Conservation (phyloP, 92 coral and sea anemone genomes). For the Anthopleura xanthogrammica region DNA sequence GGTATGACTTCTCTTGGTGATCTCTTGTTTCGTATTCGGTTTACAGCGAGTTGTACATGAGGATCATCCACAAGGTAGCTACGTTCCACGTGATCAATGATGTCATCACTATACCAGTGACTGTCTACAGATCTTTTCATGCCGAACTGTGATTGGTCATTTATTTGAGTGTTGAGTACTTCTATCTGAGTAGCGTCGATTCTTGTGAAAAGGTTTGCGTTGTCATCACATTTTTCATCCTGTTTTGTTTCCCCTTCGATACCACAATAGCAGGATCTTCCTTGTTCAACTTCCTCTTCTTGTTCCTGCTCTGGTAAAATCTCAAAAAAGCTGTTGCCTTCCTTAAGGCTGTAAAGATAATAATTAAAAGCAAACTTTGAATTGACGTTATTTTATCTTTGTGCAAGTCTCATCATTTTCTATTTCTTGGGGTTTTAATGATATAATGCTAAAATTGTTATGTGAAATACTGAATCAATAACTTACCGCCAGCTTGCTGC, state of each 20-base stretch:
- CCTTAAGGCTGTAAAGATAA: not conserved
- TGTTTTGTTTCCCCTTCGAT: slow-evolving; percentile 3
- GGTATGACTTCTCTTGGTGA: slow-evolving; percentile 27
- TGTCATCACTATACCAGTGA: slow-evolving; percentile 54
- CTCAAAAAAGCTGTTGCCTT: not conserved
- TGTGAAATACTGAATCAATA: too few species aligned
- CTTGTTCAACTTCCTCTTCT: too few species aligned
- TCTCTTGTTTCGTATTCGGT: slow-evolving; percentile 43
- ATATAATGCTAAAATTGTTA: too few species aligned
- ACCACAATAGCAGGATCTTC: not conserved
- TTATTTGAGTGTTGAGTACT: not conserved
- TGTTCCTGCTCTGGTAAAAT: not conserved
- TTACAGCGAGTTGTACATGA: not conserved
- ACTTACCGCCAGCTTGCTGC: slow-evolving; percentile 50
- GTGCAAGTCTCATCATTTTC: too few species aligned
- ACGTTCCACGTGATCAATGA: slow-evolving; percentile 47
- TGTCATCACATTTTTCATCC: not conserved
- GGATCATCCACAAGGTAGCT: slow-evolving; percentile 17
- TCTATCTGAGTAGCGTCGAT: not conserved
- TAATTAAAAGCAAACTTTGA: not conserved
- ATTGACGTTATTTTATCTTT: not conserved
- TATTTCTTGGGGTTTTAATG: too few species aligned
- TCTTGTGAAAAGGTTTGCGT: not conserved
- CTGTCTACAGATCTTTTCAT: slow-evolving; percentile 28
- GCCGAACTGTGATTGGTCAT: not conserved